Percentiles rank a stretch among this genome's conserved stretches.
Evolutionary conservation across 2,888 invertebrate species (phyloP).

Genomic region (Chaitophorus viminalis): DNA sequence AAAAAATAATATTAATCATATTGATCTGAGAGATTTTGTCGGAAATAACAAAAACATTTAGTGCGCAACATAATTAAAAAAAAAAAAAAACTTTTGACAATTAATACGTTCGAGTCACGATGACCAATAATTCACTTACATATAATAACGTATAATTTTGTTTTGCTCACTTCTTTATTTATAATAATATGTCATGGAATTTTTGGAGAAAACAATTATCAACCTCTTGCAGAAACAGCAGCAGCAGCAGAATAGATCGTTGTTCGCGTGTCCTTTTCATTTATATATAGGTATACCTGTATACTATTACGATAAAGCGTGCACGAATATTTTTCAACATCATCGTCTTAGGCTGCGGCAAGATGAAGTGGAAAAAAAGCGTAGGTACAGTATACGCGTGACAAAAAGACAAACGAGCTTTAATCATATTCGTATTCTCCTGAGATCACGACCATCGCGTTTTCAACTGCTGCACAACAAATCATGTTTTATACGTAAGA

Average conservation of each 20-base stretch:
- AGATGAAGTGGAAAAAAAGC: background rate
- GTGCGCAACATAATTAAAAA: background rate
- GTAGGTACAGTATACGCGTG: background rate
- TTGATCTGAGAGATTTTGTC: background rate
- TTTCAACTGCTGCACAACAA: too few species aligned
- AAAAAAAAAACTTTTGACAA: background rate
- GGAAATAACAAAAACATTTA: background rate
- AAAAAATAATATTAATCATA: background rate
- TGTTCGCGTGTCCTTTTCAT: too few species aligned
- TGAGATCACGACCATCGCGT: too few species aligned
- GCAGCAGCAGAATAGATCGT: too few species aligned
- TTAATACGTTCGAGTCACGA: background rate
- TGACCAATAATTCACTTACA: too few species aligned
- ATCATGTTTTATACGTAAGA: too few species aligned
- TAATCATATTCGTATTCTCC: background rate
- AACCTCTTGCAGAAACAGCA: background rate
- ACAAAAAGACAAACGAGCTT: background rate
- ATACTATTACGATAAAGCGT: background rate
- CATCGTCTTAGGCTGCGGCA: background rate
- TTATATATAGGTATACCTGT: too few species aligned
- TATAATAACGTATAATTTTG: too few species aligned
- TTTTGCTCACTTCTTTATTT: too few species aligned
- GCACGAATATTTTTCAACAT: background rate
- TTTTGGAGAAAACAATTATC: background rate
- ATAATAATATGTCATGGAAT: background rate